These are phyloP conservation scores for Lepidocyrtinus sp. DNA, from an alignment of 2,888 invertebrate genomes.

Conservation along the genomic window DNA sequence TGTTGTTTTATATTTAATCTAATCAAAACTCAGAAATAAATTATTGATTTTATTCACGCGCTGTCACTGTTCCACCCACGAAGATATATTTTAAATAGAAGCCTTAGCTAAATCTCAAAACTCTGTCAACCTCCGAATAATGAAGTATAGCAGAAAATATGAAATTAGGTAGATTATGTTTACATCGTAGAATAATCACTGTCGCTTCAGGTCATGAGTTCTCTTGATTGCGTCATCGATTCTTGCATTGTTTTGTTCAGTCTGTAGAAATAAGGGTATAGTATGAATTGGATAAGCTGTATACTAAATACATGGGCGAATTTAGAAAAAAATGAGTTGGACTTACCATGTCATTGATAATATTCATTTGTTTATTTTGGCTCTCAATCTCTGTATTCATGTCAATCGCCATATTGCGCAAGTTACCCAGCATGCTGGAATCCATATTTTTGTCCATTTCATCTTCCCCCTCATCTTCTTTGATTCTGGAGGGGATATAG, in stretches of 20 bases:
- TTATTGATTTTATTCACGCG: too few relatives aligned
- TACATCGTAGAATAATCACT: constrained; percentile 14
- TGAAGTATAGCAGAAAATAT: too few relatives aligned
- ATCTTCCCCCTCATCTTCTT: constrained; percentile 46
- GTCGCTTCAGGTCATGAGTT: constrained; percentile 58
- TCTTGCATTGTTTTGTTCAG: constrained; percentile 57
- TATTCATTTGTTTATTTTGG: constrained; percentile 56
- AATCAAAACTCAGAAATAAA: too few relatives aligned
- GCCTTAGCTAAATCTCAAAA: too few relatives aligned
- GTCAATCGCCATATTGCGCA: constrained; percentile 57
- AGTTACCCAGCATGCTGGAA: constrained; percentile 47
- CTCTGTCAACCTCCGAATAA: too few relatives aligned
- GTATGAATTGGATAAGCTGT: neutral
- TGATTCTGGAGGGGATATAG: constrained; percentile 25
- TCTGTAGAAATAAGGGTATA: constrained; percentile 20
- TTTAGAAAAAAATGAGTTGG: neutral
- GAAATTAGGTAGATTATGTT: neutral
- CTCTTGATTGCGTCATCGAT: constrained; percentile 56
- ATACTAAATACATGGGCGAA: neutral
- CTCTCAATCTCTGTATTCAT: constrained; percentile 57
- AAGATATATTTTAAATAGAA: too few relatives aligned
- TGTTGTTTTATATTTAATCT: too few relatives aligned
- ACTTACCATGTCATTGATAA: constrained; percentile 58
- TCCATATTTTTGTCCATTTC: constrained; percentile 58
- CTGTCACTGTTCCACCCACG: too few relatives aligned